phyloP scores from a whole-genome alignment of 2,888 invertebrate species.

The Aporophyla lueneburgensis region DNA sequence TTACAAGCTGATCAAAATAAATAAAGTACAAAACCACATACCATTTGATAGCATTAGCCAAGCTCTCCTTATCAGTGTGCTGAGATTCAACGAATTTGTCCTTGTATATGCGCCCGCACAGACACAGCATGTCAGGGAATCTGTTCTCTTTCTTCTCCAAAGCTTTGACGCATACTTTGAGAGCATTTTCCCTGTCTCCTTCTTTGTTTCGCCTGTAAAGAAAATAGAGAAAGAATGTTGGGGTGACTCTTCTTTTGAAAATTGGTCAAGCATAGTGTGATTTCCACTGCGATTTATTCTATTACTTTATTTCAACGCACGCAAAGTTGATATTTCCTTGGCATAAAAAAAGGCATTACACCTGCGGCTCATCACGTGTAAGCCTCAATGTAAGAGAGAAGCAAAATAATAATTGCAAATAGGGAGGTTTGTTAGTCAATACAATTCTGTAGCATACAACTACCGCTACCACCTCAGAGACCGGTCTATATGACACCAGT shows the following conservation, averaged over 20 bases:
- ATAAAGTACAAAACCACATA: conserved; percentile 68
- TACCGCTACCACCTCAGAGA: too few relatives aligned
- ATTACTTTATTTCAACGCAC: neutral
- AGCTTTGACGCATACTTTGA: conserved; percentile 97
- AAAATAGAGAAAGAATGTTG: neutral
- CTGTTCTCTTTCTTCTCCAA: conserved; percentile 98
- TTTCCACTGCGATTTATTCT: neutral
- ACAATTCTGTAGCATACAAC: neutral
- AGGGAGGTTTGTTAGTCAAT: neutral
- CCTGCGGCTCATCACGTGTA: neutral
- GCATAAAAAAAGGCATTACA: neutral
- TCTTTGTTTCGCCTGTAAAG: conserved; percentile 95
- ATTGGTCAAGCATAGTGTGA: neutral
- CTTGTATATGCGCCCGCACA: conserved; percentile 99
- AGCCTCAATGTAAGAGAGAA: neutral
- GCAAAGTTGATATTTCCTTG: too few relatives aligned
- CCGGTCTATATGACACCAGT: too few relatives aligned
- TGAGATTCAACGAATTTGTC: conserved; percentile 99
- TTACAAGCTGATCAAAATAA: neutral
- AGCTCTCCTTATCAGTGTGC: conserved; percentile 96
- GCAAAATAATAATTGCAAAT: neutral
- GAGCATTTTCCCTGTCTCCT: conserved; percentile 98
- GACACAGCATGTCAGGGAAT: conserved; percentile 99
- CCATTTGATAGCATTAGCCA: conserved; percentile 98
- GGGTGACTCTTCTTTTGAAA: neutral